Base-by-base conservation (phyloP, 1,140 invertebrate species). In the Drosophila navojoa region DNA sequence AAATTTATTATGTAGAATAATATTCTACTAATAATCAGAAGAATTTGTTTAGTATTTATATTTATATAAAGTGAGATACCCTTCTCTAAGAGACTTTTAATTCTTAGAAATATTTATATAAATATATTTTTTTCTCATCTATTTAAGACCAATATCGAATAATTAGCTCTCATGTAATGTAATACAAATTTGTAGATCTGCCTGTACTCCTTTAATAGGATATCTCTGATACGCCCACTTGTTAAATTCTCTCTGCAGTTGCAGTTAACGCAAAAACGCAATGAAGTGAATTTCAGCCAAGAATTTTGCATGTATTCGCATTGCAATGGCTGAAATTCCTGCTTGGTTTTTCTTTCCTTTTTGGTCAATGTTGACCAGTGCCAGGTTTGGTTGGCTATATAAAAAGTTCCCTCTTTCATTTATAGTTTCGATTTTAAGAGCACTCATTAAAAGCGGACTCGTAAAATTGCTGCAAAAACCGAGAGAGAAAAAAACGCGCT, bases 371-470 rank as follows among this genome's bases (percentile, higher is more conserved):
- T 53, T 53, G 60, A 54, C 54, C 40, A 60, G 63, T 60, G 47
- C 27, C 60, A 71, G 60, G 49, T 40, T 67, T 44, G 38, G 47
- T n/a, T n/a, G n/a, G n/a, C n/a, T n/a, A 57, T 38, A 60, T 59
- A 40, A 68, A 54, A 50, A 60, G 60, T 67, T 55, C 40, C 47
- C 52, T 45, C 50, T 27, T 29, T 38, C 63, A 44, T 67, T 72
- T 52, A 60, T 59, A 57, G 63, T 50, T 72, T 67, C 70, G 47
- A 72, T 72, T 72, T 67, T 67, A 67, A 72, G 55, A 45, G 45
- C 58, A 29, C 71, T 70, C 71, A 74, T 74, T 74, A 74, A 74
- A 62, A 74, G 45, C 27, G 35, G 52, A 40, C 42, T 63, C 71
- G 53, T 70, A 58, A 74, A 74, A 70, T 9, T 54, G 44, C 32